Conservation (phyloP, 2,888 invertebrate genomes). For the Baccha elongata region DNA sequence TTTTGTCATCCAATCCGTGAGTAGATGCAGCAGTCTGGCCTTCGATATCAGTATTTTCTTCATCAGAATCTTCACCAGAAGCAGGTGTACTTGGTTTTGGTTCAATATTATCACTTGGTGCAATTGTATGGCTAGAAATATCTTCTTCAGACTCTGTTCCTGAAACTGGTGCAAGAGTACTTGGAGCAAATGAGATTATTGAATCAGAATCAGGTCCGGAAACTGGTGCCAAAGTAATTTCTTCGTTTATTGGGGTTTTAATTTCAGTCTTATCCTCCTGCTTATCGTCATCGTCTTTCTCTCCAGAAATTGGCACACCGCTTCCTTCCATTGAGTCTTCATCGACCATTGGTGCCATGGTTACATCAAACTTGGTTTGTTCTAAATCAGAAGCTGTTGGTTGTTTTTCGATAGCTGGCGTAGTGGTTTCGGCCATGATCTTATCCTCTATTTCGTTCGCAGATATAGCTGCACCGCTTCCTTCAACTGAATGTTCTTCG, state of each 20-base stretch:
- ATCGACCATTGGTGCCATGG: slow-evolving; percentile 14
- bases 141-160: neutral
- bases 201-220: slow-evolving; percentile 18
- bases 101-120: slow-evolving; percentile 1
- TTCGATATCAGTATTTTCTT: slow-evolving; percentile 55
- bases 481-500: slow-evolving; percentile 2
- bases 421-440: slow-evolving; percentile 30
- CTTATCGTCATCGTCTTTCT: neutral
- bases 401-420: slow-evolving; percentile 22
- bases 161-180: neutral
- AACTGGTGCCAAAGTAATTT: neutral
- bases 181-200: slow-evolving; percentile 38
- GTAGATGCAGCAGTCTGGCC: neutral
- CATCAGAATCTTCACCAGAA: slow-evolving; percentile 47
- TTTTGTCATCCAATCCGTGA: neutral
- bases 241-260: slow-evolving; percentile 18
- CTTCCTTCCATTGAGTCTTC: too few relatives aligned
- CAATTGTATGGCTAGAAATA: neutral
- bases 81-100: neutral
- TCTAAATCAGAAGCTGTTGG: neutral
- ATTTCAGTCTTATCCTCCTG: slow-evolving; percentile 38
- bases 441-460: slow-evolving; percentile 32
- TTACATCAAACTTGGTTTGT: neutral
- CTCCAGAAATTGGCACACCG: too few relatives aligned
- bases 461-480: slow-evolving; percentile 3